These are phyloP conservation scores for Parnassius mnemosyne DNA, from an alignment of 2,888 invertebrate genomes.

Conservation along the genomic window DNA sequence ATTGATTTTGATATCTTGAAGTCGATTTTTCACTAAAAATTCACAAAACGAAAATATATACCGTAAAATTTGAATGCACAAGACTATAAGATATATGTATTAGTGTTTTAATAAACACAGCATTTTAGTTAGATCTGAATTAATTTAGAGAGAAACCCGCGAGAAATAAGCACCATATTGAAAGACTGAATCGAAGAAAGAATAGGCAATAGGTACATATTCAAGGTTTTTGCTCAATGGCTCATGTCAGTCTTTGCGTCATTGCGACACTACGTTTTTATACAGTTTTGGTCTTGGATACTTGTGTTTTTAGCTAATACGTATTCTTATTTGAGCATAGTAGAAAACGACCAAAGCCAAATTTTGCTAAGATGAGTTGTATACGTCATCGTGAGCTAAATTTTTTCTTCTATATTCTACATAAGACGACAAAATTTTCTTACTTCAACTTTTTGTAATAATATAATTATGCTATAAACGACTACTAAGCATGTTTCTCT, in stretches of 20 bases:
- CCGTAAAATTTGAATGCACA: slow-evolving; percentile 45
- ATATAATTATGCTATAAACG: too few species aligned
- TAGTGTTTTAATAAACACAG: slow-evolving; percentile 47
- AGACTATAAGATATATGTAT: slow-evolving; percentile 37
- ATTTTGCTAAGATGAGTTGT: too few species aligned
- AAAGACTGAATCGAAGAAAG: slow-evolving; percentile 69
- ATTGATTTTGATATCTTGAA: slow-evolving; percentile 53
- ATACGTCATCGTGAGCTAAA: too few species aligned
- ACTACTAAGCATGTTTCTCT: too few species aligned
- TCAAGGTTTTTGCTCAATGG: slow-evolving; percentile 41
- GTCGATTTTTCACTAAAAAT: slow-evolving; percentile 38
- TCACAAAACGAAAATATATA: slow-evolving; percentile 41
- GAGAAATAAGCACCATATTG: slow-evolving; percentile 75
- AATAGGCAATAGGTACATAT: slow-evolving; percentile 52
- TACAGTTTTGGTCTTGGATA: slow-evolving; percentile 20
- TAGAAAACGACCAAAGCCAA: too few species aligned
- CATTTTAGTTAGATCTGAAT: slow-evolving; percentile 59
- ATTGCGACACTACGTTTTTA: slow-evolving; percentile 63
- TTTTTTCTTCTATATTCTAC: too few species aligned
- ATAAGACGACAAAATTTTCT: too few species aligned
- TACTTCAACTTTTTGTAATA: too few species aligned
- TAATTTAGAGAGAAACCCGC: slow-evolving; percentile 69
- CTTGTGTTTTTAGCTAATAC: slow-evolving; percentile 5
- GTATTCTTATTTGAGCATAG: too few species aligned
- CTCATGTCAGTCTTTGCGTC: slow-evolving; percentile 60